Evolutionary conservation across 2,888 invertebrate genomes (phyloP).

Genomic region (Epinotia brunnichana): DNA sequence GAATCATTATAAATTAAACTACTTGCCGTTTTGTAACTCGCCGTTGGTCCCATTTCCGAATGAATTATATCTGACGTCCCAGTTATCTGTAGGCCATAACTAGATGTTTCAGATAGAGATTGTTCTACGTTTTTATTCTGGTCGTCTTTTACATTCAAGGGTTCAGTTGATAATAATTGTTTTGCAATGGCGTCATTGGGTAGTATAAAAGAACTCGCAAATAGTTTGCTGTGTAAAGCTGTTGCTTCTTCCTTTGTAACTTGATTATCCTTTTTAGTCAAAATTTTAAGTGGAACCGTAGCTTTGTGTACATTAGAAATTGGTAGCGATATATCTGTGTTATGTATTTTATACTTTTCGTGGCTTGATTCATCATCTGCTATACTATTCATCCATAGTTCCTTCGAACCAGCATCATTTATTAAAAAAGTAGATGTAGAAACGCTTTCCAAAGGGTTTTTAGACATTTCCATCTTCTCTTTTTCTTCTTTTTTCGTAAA

Average conservation of each 20-base stretch:
- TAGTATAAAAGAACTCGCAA: background rate
- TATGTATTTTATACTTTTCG: background rate
- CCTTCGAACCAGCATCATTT: background rate
- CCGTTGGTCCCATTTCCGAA: background rate
- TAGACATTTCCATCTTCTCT: background rate
- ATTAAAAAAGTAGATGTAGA: background rate
- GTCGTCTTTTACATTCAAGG: background rate
- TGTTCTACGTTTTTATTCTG: background rate
- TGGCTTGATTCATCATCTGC: background rate
- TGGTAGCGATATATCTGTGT: background rate
- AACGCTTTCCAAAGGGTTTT: background rate
- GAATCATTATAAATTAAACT: background rate
- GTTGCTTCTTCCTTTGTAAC: background rate
- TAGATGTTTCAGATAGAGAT: background rate
- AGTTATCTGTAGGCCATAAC: background rate
- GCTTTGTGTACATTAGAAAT: background rate
- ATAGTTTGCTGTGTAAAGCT: background rate
- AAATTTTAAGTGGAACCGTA: background rate
- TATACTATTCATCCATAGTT: slow-evolving; percentile 20
- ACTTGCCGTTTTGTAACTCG: background rate
- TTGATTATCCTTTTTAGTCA: background rate
- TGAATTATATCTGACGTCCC: background rate
- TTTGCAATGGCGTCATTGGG: background rate
- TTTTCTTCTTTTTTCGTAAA: background rate
- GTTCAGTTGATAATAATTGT: background rate